These are phyloP conservation scores for Coelopa pilipes DNA, from an alignment of 2,888 invertebrate genomes.

Conservation along the genomic window DNA sequence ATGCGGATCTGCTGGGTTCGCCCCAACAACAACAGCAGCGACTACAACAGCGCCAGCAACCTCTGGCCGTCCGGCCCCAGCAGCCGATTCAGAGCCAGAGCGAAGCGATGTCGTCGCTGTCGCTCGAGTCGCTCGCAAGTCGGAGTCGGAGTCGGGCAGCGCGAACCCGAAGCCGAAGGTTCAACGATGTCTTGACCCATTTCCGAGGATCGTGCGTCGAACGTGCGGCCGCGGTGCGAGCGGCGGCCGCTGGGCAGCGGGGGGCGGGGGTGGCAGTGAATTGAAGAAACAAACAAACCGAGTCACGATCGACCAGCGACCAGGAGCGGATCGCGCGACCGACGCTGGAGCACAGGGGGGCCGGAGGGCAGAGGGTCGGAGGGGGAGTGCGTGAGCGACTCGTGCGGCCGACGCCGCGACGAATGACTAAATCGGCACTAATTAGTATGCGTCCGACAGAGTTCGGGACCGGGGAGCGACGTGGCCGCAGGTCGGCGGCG, in stretches of 20 bases:
- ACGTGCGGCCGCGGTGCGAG: conserved; percentile 15
- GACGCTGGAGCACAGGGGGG: not conserved
- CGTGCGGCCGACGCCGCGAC: conserved; percentile 14
- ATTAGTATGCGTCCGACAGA: conserved; percentile 29
- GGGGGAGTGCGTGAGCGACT: not conserved
- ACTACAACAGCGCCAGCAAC: not conserved
- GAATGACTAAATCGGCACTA: conserved; percentile 25
- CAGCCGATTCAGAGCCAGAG: not conserved
- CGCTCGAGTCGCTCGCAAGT: not conserved
- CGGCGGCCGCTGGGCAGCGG: not conserved
- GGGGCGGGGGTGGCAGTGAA: not conserved
- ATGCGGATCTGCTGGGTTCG: not conserved
- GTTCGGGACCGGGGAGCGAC: not conserved
- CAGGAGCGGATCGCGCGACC: not conserved
- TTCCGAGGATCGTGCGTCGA: conserved; percentile 34
- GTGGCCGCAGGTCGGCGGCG: not conserved
- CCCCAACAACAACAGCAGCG: not conserved
- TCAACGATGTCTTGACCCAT: conserved; percentile 38
- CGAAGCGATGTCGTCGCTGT: not conserved
- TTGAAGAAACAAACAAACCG: conserved; percentile 20
- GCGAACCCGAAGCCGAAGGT: not conserved
- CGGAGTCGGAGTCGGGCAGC: too few relatives aligned
- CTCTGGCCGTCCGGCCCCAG: not conserved
- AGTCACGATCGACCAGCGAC: conserved; percentile 12
- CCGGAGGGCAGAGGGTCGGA: not conserved